These are phyloP conservation scores for Corythoichthys haematopterus DNA, from an alignment of 2,113 vertebrate species.

Conservation along the genomic window DNA sequence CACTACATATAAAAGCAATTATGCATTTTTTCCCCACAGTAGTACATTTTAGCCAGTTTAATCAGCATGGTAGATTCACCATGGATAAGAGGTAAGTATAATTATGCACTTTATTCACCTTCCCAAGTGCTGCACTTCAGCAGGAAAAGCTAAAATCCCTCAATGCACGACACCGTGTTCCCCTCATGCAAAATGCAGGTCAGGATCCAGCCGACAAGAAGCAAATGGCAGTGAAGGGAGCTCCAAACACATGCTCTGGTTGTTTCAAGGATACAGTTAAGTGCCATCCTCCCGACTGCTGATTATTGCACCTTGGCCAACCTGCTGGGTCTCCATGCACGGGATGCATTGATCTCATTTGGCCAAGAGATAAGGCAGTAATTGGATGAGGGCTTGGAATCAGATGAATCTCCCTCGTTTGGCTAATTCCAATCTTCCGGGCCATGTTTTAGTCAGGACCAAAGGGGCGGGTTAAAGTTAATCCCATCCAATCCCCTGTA, in stretches of 20 bases:
- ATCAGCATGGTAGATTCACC: conserved; percentile 50
- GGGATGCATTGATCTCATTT: conserved; percentile 71
- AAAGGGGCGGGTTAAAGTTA: conserved; percentile 75
- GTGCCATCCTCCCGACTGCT: conserved; percentile 53
- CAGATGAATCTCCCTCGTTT: conserved; percentile 70
- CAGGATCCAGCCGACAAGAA: conserved; percentile 44
- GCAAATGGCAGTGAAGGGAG: conserved; percentile 54
- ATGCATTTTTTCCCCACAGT: conserved; percentile 33
- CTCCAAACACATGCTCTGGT: conserved; percentile 55
- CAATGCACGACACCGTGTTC: conserved; percentile 46
- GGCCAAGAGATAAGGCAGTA: conserved; percentile 77
- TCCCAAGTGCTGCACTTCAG: conserved; percentile 58
- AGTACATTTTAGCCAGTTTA: conserved; percentile 53
- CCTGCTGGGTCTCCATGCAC: conserved; percentile 59
- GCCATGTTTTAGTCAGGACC: conserved; percentile 67
- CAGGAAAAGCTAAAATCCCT: conserved; percentile 52
- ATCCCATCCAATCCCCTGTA: conserved; percentile 75
- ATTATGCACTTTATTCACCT: conserved; percentile 62
- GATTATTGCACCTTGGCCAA: conserved; percentile 66
- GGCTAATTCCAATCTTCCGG: conserved; percentile 76
- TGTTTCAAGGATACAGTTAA: conserved; percentile 52
- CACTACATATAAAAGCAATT: conserved; percentile 59
- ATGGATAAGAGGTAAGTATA: conserved; percentile 59
- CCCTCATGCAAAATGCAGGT: conserved; percentile 53
- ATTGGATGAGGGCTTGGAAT: conserved; percentile 79